Evolutionary conservation across 2,113 vertebrate species (phyloP), one percentile per base, ranked within the genome.

Genomic region (Poicephalus meyeri): DNA sequence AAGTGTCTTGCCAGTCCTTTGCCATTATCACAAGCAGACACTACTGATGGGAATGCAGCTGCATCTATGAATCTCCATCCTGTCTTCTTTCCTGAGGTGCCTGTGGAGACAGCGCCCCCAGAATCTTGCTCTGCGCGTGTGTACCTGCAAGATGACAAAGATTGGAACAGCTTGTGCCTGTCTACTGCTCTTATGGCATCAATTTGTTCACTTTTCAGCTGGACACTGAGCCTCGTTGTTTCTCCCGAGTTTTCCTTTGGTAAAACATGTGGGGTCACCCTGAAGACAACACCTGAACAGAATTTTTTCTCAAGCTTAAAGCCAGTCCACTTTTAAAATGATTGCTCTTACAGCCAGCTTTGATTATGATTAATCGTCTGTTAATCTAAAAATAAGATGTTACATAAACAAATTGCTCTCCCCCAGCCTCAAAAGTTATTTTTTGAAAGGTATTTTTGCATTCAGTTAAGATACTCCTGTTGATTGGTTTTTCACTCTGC

Each of bases 401-500:
- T 92, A 88, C 53, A 52, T 89, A 95, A 95, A 91, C 20, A 92
- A 77, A 72, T 9, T 58, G 6, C 49, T 72, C 24, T 68, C 35
- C 21, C 6, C 9, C 42, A 50, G 63, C n/a, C 53, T 66, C 24
- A 76, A 56, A 87, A 89, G 52, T 37, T 31, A 25, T 42, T 71
- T 81, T 87, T 76, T 82, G 25, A 50, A 66, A 66, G 3, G 4
- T 44, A 42, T 53, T 94, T 92, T 79, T 94, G 9, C n/a, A 61
- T 33, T n/a, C 26, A 85, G 21, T 82, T 76, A 82, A 66, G 85
- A 73, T 42, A 25, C 5, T 84, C 26, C 47, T 47, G 42, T 80
- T 91, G 78, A 82, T 70, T 52, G 61, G 58, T 93, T 85, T 84
- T 91, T 93, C 63, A 50, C 64, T 90, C 42, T 95, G 37, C 61